Base-by-base conservation (phyloP, 2,888 invertebrate species). In the Hoplodrina blanda region DNA sequence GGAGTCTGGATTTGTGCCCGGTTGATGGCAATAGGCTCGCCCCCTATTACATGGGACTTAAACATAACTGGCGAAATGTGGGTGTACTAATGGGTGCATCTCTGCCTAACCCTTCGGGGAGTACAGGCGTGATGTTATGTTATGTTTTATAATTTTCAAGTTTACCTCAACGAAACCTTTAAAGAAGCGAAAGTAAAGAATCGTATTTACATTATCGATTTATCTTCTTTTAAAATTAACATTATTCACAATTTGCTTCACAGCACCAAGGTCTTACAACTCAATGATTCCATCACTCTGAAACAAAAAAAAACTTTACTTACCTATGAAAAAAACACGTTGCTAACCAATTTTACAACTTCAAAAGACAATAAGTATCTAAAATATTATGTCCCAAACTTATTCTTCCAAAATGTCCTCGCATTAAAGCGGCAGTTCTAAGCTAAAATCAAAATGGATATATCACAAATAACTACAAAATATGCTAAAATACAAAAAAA, bases 391-490 rank as follows among this genome's bases (percentile, higher is more conserved):
- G 17, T 20, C 17, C 11, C 13, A 46, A 64, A 55, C 11, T 33
- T 33, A 56, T 33, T 71, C 19, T 20, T 25, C 49, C 25, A 60
- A 55, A 66, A 11, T 20, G 17, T 44, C 13, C 13, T 19, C 55
- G 55, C 41, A 55, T 74, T 25, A 55, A 55, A 44, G 49, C 68
- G 60, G 52, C 68, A 75, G 52, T 60, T 68, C 50, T 59, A 33
- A 50, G 54, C 67, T 55, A 2, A 61, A 56, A 54, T 68, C 15
- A 54, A 69, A 64, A 64, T 65, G 54, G 50, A 64, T 53, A 57
- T 61, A 56, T 44, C 19, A 66, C 53, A 52, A 46, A 75, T 63
- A 49, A 59, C 49, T 53, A 73, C 54, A 46, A 57, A 53, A 67
- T 67, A 62, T 56, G 50, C 46, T 72, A 46, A 62, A 50, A 60